Evolutionary conservation across 1,140 invertebrate species (phyloP), one percentile per base, ranked within the genome.

Genomic region (Drosophila cardini): DNA sequence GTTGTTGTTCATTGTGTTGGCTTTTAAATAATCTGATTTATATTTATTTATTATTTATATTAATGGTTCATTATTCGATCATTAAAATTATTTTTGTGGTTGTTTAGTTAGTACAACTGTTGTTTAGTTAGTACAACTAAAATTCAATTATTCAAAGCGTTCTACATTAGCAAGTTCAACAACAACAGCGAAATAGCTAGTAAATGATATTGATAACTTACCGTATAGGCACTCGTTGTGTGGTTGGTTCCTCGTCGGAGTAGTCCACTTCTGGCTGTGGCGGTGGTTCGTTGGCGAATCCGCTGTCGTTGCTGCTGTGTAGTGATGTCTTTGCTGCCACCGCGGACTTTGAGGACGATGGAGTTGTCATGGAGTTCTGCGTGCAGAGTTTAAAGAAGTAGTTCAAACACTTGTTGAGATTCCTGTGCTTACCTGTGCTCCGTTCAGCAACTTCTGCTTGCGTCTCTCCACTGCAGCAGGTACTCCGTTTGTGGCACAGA

Each of bases 281-380:
- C 3, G 97, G 96, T 8, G 96, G 96, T 57, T 91, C 97, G 84
- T 97, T 98, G 83, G 96, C 97, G 90, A 98, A 97, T 21, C 97
- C 97, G 80, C 96, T 97, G 92, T 98, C 97, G 92, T 97, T 98
- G 89, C 96, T 97, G 90, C 96, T 97, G 91, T 98, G 96, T 57
- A 97, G 94, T 16, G 96, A 96, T 8, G 96, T 96, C 86, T 95
- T 95, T 52, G 95, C 95, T 32, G 94, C 94, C 10, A 81, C 78
- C 13, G 76, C 74, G 42, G 69, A 71, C 60, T 92, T 90, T 42
- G 70, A 58, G 8, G 85, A 69, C 11, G 72, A 71, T 75, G 79
- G 76, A 13, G 58, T 40, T 61, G 72, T 73, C 79, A 83, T 86
- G 32, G 82, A 80, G 40, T 72, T 79, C 82, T 86, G 45, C 4